Conservation (phyloP, 2,797 vertebrate species). For the Acipenser transmontanus region DNA sequence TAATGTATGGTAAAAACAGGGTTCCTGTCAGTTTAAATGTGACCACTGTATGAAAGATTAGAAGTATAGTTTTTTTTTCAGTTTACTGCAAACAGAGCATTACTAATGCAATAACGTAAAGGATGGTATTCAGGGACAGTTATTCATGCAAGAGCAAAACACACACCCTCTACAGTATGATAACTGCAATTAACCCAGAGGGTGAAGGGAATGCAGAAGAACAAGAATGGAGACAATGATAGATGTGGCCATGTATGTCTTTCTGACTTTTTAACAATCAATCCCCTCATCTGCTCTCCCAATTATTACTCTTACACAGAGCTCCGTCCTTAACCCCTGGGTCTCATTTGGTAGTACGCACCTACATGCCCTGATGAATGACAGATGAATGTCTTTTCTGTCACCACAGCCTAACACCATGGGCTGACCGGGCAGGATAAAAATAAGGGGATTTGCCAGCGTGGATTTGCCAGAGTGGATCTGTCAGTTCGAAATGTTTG, state of each 20-base stretch:
- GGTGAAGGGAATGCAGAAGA: background rate
- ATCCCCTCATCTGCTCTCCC: constrained; percentile 11
- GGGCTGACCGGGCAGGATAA: constrained; percentile 8
- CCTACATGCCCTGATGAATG: constrained; percentile 14
- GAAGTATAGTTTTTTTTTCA: background rate
- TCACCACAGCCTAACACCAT: constrained; percentile 7
- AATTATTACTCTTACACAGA: background rate
- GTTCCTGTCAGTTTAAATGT: too few relatives aligned
- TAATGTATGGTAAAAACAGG: too few relatives aligned
- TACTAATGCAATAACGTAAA: constrained; percentile 16
- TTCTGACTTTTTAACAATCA: constrained; percentile 10
- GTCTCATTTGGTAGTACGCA: constrained; percentile 15
- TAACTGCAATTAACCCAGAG: background rate
- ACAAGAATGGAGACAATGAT: background rate
- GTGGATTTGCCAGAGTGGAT: constrained; percentile 12
- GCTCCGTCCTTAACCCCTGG: background rate
- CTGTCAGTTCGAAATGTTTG: constrained; percentile 10
- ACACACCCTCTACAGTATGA: too few relatives aligned
- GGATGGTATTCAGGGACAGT: constrained; percentile 7
- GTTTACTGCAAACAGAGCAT: background rate
- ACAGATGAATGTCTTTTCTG: constrained; percentile 21
- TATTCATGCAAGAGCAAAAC: too few relatives aligned
- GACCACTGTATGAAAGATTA: too few relatives aligned
- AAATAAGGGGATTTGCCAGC: constrained; percentile 10
- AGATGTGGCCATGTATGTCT: background rate